A percentile compares a stretch with the other conserved stretches of the same genome.
phyloP scores from a whole-genome alignment of 92 coral and sea anemone species.

The Pocillopora meandrina region DNA sequence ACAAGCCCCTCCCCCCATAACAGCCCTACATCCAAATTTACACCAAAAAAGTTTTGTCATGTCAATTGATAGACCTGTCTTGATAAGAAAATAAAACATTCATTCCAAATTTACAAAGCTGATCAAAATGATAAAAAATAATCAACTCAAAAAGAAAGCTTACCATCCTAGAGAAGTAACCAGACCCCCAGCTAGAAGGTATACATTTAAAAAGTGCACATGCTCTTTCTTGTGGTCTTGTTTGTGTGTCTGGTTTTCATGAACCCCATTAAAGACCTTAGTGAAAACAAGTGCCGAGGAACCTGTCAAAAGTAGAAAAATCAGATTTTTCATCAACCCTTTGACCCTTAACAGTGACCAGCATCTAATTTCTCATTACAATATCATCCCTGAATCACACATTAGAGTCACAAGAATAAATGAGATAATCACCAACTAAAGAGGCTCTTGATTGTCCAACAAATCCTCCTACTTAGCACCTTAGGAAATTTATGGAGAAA shows the following conservation, averaged over 20 bases:
- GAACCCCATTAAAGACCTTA: slow-evolving; percentile 50
- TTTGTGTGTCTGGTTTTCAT: slow-evolving; percentile 9
- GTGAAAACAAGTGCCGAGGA: slow-evolving; percentile 83
- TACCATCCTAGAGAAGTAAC: slow-evolving; percentile 52
- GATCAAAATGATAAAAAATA: neutral
- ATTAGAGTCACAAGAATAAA: too few species aligned
- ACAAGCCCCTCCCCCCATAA: too few species aligned
- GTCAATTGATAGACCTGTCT: too few species aligned
- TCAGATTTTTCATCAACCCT: neutral
- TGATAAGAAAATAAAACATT: too few species aligned
- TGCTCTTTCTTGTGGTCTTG: neutral
- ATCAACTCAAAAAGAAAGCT: neutral
- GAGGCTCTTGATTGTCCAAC: too few species aligned
- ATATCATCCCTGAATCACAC: too few species aligned
- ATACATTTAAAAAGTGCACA: slow-evolving; percentile 4
- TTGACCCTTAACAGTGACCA: neutral
- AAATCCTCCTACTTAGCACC: too few species aligned
- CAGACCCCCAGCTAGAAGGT: slow-evolving; percentile 45
- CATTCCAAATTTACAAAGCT: neutral
- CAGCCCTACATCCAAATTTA: too few species aligned
- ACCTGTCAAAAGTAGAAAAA: slow-evolving; percentile 47
- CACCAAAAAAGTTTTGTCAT: too few species aligned
- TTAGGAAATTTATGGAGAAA: too few species aligned
- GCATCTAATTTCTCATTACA: too few species aligned
- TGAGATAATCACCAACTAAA: too few species aligned